Evolutionary conservation across 2,888 invertebrate genomes (phyloP).

Genomic region (Catotricha subobsoleta): DNA sequence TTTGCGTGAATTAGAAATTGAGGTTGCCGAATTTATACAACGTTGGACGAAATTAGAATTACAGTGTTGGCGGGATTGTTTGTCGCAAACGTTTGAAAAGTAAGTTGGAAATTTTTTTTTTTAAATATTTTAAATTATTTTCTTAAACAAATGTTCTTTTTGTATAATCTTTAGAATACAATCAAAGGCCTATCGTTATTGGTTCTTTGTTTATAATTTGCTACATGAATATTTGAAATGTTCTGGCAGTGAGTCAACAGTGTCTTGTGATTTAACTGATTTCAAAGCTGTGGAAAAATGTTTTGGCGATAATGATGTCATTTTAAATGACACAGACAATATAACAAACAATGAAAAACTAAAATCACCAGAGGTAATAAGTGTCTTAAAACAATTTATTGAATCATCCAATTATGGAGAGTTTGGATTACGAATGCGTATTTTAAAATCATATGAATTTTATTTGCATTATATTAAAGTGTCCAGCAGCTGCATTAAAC

Average conservation of each 20-base stretch:
- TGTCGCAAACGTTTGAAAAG: conserved; percentile 49
- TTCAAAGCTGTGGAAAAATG: conserved; percentile 19
- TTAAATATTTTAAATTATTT: conserved; percentile 3
- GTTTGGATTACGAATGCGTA: conserved; percentile 56
- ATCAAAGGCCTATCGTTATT: conserved; percentile 62
- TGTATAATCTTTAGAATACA: conserved; percentile 34
- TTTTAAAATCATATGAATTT: conserved; percentile 65
- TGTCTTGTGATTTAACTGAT: conserved; percentile 17
- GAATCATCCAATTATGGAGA: conserved; percentile 70
- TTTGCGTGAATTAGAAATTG: conserved; percentile 50
- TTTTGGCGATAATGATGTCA: conserved; percentile 17
- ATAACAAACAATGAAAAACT: conserved; percentile 16
- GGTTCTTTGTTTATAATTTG: conserved; percentile 71
- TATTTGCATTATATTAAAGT: conserved; percentile 43
- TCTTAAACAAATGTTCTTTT: too few relatives aligned
- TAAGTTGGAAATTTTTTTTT: conserved; percentile 16
- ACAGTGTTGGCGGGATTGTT: conserved; percentile 68
- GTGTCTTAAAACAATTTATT: conserved; percentile 62
- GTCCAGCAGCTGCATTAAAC: background rate
- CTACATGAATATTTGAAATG: conserved; percentile 40
- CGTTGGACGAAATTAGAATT: conserved; percentile 84
- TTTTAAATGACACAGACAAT: conserved; percentile 13
- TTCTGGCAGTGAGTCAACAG: background rate
- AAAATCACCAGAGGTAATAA: conserved; percentile 22
- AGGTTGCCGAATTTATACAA: conserved; percentile 65